Base-by-base conservation (phyloP, 2,797 vertebrate genomes). In the Oceanodroma leucorhoa region DNA sequence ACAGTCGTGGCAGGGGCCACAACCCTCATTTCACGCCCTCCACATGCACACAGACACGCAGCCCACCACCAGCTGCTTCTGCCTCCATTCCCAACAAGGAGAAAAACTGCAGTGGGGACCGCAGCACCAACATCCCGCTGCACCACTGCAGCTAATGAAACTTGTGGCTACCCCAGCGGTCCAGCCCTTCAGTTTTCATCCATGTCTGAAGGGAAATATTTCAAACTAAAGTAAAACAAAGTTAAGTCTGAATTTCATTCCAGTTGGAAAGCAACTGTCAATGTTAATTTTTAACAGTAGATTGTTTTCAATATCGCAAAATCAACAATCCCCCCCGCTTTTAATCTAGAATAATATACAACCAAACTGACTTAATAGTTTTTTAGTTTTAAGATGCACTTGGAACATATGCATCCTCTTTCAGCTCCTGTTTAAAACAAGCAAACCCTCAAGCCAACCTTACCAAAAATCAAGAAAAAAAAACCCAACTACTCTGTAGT, bases 11-110 rank as follows among this genome's bases (percentile, higher is more conserved):
- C 51, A 80, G 6, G 23, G 18, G 9, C 34, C 48, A 36, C 43
- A 62, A 23, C 1, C 1, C 13, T 4, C 16, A 9, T 15, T 40
- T 34, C 40, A 76, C 2, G 1, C 5, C 18, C 15, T 83, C 17
- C 54, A 53, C 6, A 2, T 1, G 17, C 40, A 57, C 1, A 0
- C 27, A 29, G 27, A 43, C 5, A 30, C 0, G 0, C 1, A 57
- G 14, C 1, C 22, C 27, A 14, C 15, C 21, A 54, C 10, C 30
- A 89, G 43, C 54, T 71, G n/a, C 38, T 72, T 43, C 66, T 2
- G 2, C 19, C 18, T 82, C 23, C 11, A 18, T 55, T 67, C 32
- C n/a, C 60, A 79, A 18, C 29, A n/a, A 23, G 13, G 16, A 57
- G 26, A 45, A 43, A 11, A 29, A 41, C 14, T 36, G 14, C n/a